Conservation (phyloP, 2,113 vertebrate genomes). For the Brevimyrus niger region DNA sequence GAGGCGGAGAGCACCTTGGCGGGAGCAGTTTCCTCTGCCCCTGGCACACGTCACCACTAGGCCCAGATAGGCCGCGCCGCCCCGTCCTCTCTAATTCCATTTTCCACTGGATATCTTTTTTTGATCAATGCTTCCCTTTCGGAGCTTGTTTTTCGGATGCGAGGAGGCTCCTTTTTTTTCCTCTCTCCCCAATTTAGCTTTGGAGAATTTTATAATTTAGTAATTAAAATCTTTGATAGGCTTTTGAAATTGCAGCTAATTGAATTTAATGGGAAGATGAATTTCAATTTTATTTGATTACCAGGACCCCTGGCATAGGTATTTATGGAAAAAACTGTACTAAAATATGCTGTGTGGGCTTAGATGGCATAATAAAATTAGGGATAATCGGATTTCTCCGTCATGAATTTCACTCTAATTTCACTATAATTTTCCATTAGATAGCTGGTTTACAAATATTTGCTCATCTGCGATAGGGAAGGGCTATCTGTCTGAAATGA, state of each 20-base stretch:
- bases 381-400: slow-evolving; percentile 99
- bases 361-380: slow-evolving; percentile 99
- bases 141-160: slow-evolving; percentile 76
- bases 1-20: slow-evolving; percentile 65
- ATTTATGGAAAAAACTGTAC: slow-evolving; percentile 99
- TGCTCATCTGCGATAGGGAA: slow-evolving; percentile 99
- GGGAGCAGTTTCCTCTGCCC: slow-evolving; percentile 69
- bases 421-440: slow-evolving; percentile 99
- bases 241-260: slow-evolving; percentile 99
- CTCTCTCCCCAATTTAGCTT: slow-evolving; percentile 92
- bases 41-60: slow-evolving; percentile 65
- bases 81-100: slow-evolving; percentile 66
- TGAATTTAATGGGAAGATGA: slow-evolving; percentile 99
- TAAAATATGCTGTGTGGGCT: slow-evolving; percentile 99
- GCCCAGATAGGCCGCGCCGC: slow-evolving; percentile 54
- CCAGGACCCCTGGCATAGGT: slow-evolving; percentile 99
- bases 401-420: slow-evolving; percentile 99
- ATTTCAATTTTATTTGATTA: slow-evolving; percentile 99
- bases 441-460: slow-evolving; percentile 99
- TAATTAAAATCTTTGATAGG: slow-evolving; percentile 99
- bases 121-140: slow-evolving; percentile 74
- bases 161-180: slow-evolving; percentile 85
- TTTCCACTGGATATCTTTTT: slow-evolving; percentile 68
- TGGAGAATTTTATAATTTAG: slow-evolving; percentile 99
- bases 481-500: slow-evolving; percentile 98